These are phyloP conservation scores for Xiphophorus couchianus DNA, from an alignment of 2,113 vertebrate genomes.

Conservation along the genomic window DNA sequence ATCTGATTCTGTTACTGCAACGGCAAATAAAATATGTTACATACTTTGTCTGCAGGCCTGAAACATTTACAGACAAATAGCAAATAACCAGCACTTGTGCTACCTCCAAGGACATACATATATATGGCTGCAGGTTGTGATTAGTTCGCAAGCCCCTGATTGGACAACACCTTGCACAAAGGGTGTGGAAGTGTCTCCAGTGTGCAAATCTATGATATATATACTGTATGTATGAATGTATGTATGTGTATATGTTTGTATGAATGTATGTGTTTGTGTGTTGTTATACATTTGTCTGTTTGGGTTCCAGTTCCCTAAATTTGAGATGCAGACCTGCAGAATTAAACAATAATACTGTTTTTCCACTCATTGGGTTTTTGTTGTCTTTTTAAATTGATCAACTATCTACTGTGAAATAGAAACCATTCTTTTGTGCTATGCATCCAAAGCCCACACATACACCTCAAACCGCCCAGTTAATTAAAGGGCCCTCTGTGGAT, in stretches of 20 bases:
- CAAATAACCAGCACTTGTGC: too few species aligned
- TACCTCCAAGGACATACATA: too few species aligned
- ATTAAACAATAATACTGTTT: background rate
- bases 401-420: constrained; percentile 7
- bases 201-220: background rate
- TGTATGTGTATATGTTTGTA: too few species aligned
- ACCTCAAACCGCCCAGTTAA: constrained; percentile 48
- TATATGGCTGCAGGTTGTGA: too few species aligned
- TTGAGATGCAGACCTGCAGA: background rate
- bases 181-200: too few species aligned
- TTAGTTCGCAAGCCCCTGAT: too few species aligned
- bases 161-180: too few species aligned
- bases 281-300: background rate
- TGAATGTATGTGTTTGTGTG: background rate
- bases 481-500: constrained; percentile 51
- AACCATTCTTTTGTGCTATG: constrained; percentile 26
- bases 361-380: background rate
- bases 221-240: too few species aligned
- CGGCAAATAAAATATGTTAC: constrained; percentile 8
- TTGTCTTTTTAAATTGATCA: constrained; percentile 1
- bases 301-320: background rate
- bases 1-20: constrained; percentile 26
- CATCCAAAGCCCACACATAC: constrained; percentile 55
- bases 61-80: background rate
- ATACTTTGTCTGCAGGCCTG: constrained; percentile 27